phyloP scores from a whole-genome alignment of 2,797 vertebrate genomes.

The Sphenodon punctatus region DNA sequence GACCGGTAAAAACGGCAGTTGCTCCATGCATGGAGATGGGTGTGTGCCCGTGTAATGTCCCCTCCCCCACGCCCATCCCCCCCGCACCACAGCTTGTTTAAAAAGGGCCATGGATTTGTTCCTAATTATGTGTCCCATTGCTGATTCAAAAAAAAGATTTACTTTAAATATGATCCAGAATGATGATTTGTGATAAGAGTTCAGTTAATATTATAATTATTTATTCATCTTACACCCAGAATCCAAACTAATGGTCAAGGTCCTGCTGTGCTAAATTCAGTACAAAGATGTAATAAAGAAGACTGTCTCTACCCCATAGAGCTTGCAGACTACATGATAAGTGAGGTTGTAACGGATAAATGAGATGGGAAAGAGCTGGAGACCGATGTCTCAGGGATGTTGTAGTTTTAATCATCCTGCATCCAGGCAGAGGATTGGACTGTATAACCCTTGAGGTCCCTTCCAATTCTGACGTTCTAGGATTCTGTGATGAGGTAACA shows the following conservation, averaged over 20 bases:
- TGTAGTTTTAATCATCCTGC: too few relatives aligned
- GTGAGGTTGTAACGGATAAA: not conserved
- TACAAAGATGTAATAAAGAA: not conserved
- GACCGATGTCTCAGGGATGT: too few relatives aligned
- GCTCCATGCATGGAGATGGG: not conserved
- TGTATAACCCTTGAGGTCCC: too few relatives aligned
- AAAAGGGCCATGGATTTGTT: conserved; percentile 18
- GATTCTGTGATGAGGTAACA: not conserved
- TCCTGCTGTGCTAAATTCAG: not conserved
- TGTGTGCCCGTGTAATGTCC: too few relatives aligned
- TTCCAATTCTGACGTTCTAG: too few relatives aligned
- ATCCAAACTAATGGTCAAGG: not conserved
- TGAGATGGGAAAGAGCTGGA: not conserved
- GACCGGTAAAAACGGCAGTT: too few relatives aligned
- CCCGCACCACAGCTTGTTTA: too few relatives aligned
- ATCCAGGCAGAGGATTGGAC: too few relatives aligned
- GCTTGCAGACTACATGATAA: not conserved
- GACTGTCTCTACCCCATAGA: not conserved
- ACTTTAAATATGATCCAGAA: conserved; percentile 43
- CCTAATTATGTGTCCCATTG: conserved; percentile 11
- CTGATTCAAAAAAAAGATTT: conserved; percentile 36
- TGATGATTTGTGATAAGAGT: conserved; percentile 19
- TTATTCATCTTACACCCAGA: not conserved
- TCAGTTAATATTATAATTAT: conserved; percentile 9
- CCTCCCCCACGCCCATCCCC: too few relatives aligned